Evolutionary conservation across 2,113 vertebrate species (phyloP).

Genomic region (Pongo pygmaeus): DNA sequence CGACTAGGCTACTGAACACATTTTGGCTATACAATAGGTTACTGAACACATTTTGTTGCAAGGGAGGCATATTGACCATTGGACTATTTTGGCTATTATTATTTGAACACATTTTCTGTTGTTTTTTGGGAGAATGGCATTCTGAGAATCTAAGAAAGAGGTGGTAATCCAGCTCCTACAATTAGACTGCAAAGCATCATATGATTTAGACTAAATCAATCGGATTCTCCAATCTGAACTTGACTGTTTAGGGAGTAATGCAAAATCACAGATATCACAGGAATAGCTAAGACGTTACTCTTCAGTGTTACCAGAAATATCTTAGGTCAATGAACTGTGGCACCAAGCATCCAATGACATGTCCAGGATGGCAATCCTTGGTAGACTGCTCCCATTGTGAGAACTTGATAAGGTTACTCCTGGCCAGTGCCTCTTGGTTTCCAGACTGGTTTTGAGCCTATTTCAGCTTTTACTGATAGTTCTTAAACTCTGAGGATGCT

Average conservation of each 20-base stretch:
- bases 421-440: not conserved
- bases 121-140: not conserved
- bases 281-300: not conserved
- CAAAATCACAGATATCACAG: not conserved
- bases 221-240: not conserved
- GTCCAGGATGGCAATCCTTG: not conserved
- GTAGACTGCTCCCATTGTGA: not conserved
- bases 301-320: not conserved
- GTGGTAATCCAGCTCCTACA: not conserved
- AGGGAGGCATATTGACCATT: not conserved
- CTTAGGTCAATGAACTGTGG: not conserved
- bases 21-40: not conserved
- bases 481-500: not conserved
- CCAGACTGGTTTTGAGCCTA: not conserved
- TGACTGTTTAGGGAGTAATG: not conserved
- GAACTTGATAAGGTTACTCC: not conserved
- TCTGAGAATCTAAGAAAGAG: not conserved
- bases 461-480: not conserved
- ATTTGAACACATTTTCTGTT: not conserved
- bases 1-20: not conserved
- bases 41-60: not conserved
- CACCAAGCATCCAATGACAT: not conserved
- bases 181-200: not conserved
- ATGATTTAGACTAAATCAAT: not conserved
- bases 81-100: not conserved